Conservation (phyloP, 2,797 vertebrate species). For the Amblyopsis hoosieri region DNA sequence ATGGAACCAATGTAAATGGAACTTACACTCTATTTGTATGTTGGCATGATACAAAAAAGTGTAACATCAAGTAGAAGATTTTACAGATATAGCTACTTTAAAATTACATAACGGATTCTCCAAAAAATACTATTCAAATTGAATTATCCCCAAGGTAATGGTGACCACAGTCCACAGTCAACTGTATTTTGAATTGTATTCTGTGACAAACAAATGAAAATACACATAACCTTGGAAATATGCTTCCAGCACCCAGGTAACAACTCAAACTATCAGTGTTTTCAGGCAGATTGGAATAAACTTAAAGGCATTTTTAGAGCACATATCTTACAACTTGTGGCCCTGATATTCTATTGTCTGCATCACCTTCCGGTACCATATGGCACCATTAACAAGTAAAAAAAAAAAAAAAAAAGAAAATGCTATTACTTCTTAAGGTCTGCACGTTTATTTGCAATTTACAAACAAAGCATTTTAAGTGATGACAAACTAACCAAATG, state of each 20-base stretch:
- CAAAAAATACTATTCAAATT: no score
- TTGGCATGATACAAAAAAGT: no score
- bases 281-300: neutral
- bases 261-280: neutral
- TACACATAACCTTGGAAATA: neutral
- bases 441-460: slow-evolving; percentile 28
- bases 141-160: no score
- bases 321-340: neutral
- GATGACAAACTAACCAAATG: slow-evolving; percentile 8
- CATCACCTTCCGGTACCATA: no score
- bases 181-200: neutral
- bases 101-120: no score
- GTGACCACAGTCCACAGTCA: neutral
- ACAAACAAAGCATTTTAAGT: slow-evolving; percentile 8
- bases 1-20: no score
- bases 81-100: no score
- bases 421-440: slow-evolving; percentile 15
- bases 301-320: slow-evolving; percentile 1
- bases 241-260: neutral
- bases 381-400: no score
- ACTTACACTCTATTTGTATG: no score
- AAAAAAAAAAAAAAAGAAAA: no score
- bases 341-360: no score
- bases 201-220: neutral
- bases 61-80: no score